Evolutionary conservation across 2,797 vertebrate species (phyloP).

Genomic region (Phoebastria nigripes): DNA sequence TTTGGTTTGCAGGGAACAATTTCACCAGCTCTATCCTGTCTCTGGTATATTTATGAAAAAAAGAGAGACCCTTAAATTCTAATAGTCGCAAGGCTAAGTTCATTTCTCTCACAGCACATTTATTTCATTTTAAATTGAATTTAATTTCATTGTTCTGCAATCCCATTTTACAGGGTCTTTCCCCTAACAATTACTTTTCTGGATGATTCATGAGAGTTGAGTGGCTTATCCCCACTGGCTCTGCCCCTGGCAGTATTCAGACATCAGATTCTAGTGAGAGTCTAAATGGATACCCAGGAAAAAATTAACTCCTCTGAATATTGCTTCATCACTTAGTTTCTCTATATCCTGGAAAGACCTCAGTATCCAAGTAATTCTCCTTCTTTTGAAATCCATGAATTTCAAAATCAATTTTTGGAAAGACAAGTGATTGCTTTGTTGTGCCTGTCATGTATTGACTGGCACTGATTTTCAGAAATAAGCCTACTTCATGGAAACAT

Average conservation of each 20-base stretch:
- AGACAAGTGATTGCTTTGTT: background rate
- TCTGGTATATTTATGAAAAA: background rate
- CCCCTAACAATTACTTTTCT: background rate
- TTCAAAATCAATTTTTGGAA: background rate
- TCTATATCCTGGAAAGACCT: background rate
- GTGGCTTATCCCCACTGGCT: background rate
- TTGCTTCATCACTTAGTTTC: background rate
- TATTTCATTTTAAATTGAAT: background rate
- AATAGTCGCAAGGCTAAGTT: background rate
- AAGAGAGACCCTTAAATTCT: background rate
- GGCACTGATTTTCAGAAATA: background rate
- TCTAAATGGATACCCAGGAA: background rate
- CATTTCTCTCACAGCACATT: background rate
- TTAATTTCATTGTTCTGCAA: background rate
- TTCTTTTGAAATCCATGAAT: background rate
- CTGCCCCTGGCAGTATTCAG: background rate
- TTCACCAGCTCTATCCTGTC: background rate
- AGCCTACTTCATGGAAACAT: background rate
- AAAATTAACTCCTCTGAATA: background rate
- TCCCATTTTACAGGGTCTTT: background rate
- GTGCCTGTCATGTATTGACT: background rate
- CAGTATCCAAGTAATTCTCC: background rate
- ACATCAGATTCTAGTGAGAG: background rate
- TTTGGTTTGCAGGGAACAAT: background rate
- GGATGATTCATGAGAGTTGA: background rate